A percentile compares a stretch with the other conserved stretches of the same genome.
These are phyloP conservation scores for Copsychus sechellarum DNA, from an alignment of 2,113 vertebrate genomes.

Conservation along the genomic window DNA sequence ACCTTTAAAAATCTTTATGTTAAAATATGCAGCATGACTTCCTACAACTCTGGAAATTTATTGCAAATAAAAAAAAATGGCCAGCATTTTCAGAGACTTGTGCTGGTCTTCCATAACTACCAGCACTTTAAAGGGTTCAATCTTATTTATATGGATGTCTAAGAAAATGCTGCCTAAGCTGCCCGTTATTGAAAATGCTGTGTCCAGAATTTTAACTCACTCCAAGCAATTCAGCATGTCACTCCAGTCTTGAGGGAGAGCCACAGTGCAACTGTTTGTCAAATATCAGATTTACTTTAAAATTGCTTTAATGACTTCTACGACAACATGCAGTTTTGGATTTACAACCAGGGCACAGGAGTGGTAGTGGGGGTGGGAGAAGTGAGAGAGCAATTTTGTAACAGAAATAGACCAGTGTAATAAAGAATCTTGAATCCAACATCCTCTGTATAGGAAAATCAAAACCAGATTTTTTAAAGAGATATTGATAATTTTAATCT, in stretches of 20 bases:
- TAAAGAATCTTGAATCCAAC: neutral
- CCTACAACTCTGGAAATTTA: neutral
- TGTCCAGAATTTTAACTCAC: conserved; percentile 2
- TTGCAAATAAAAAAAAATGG: neutral
- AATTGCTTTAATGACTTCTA: conserved; percentile 34
- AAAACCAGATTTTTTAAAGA: neutral
- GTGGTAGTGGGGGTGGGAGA: neutral
- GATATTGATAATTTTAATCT: neutral
- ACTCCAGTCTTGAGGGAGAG: neutral
- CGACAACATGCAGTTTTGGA: neutral
- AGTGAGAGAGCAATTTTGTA: neutral
- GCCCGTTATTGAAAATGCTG: neutral
- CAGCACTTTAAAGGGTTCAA: neutral
- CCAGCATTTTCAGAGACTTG: neutral
- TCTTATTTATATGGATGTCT: neutral
- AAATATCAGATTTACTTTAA: conserved; percentile 19
- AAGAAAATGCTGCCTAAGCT: conserved; percentile 4
- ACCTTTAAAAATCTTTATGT: neutral
- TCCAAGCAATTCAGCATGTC: neutral
- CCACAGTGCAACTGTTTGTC: neutral
- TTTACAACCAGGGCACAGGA: neutral
- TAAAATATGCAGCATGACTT: neutral
- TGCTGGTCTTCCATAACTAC: neutral
- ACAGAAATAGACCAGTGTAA: neutral
- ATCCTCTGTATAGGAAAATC: neutral